These are phyloP conservation scores for Rhabdornis inornatus DNA, from an alignment of 2,113 vertebrate species.

Conservation along the genomic window DNA sequence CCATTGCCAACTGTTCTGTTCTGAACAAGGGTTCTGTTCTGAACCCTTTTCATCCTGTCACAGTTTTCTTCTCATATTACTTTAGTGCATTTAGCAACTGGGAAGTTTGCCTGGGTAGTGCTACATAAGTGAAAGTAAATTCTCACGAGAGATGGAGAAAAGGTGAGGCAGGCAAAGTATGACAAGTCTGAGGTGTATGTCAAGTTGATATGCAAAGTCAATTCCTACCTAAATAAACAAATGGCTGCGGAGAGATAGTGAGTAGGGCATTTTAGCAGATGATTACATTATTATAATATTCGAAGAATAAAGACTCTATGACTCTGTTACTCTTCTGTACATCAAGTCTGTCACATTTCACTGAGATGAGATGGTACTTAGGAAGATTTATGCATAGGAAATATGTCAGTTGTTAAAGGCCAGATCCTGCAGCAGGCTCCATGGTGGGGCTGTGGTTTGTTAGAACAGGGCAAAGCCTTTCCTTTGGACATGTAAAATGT, in stretches of 20 bases:
- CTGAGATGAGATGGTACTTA: background rate
- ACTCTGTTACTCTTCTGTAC: background rate
- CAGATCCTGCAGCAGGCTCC: background rate
- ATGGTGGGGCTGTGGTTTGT: background rate
- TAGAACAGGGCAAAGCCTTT: background rate
- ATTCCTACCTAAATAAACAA: conserved; percentile 20
- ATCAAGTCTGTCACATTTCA: background rate
- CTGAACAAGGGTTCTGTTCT: no score
- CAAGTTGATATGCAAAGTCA: background rate
- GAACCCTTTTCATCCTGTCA: background rate
- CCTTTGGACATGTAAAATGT: background rate
- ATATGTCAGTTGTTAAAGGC: background rate
- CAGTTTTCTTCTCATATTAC: background rate
- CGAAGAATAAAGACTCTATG: background rate
- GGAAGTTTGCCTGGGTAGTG: background rate
- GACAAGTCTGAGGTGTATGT: background rate
- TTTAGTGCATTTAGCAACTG: conserved; percentile 5
- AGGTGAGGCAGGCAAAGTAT: background rate
- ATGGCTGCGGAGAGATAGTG: background rate
- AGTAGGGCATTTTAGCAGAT: background rate
- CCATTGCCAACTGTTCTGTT: conserved; percentile 15
- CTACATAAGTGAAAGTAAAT: background rate
- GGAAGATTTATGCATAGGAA: background rate
- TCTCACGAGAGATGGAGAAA: background rate
- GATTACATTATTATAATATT: background rate